Conservation (phyloP, 2,888 invertebrate species). For the Metopia argyrocephala region DNA sequence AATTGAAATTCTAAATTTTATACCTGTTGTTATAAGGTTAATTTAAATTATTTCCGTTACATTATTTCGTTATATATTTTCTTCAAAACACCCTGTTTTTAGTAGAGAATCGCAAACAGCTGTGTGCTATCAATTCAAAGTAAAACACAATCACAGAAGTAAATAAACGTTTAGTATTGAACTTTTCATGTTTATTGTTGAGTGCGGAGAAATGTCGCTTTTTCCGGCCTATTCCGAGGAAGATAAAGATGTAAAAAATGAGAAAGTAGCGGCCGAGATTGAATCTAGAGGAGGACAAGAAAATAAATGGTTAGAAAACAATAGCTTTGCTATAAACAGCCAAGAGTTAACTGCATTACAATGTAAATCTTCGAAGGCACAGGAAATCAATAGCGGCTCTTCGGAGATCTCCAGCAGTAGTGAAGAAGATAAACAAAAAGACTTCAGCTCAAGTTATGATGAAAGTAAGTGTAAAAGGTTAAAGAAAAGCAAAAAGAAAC, state of each 20-base stretch:
- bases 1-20: too few species aligned
- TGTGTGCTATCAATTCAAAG: background rate
- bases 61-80: too few species aligned
- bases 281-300: background rate
- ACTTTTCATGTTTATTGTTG: background rate
- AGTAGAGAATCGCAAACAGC: background rate
- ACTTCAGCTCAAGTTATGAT: background rate
- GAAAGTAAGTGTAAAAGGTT: background rate
- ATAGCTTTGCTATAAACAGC: conserved; percentile 59
- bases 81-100: background rate
- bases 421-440: background rate
- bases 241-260: background rate
- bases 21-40: too few species aligned
- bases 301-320: conserved; percentile 62
- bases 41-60: too few species aligned
- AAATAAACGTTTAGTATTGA: conserved; percentile 18
- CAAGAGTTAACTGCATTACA: conserved; percentile 43
- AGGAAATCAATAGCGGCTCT: background rate
- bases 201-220: conserved; percentile 56
- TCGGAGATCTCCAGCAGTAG: conserved; percentile 1
- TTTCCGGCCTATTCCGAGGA: conserved; percentile 64
- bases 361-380: background rate
- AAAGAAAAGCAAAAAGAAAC: conserved; percentile 19
- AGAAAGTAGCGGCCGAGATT: background rate
- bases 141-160: background rate